Evolutionary conservation across 2,797 vertebrate species (phyloP).

Genomic region (Acridotheres tristis): DNA sequence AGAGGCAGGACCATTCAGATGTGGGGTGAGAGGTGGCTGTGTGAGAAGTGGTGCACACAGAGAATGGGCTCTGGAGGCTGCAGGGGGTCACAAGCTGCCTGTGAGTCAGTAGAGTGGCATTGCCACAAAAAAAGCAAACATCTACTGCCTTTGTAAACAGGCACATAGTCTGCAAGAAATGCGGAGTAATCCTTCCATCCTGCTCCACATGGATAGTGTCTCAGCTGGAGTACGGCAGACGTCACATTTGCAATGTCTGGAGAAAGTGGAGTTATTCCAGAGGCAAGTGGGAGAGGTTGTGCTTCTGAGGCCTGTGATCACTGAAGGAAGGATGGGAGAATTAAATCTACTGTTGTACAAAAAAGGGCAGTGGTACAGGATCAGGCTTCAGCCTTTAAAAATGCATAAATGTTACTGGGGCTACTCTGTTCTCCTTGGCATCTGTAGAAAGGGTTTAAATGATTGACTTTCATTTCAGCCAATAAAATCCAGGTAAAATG

Average conservation of each 20-base stretch:
- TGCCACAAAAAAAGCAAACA: background rate
- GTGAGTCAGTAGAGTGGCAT: background rate
- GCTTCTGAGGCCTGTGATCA: background rate
- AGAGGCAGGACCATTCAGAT: background rate
- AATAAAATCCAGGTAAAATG: background rate
- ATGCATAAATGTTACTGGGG: background rate
- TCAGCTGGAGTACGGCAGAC: background rate
- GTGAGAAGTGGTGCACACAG: background rate
- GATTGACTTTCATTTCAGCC: background rate
- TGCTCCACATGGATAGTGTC: background rate
- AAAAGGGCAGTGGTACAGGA: background rate
- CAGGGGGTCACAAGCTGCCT: background rate
- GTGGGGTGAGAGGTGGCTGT: rapidly evolving
- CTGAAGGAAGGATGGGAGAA: background rate
- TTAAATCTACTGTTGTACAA: background rate
- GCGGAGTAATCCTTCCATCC: background rate
- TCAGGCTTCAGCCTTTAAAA: background rate
- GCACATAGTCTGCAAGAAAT: background rate
- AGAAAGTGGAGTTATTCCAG: background rate
- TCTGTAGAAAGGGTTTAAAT: background rate
- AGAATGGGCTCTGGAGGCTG: background rate
- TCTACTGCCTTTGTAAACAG: constrained; percentile 4
- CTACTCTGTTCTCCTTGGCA: background rate
- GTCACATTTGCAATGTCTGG: background rate
- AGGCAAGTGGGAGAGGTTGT: background rate